Conservation (phyloP, 2,113 vertebrate species). For the Fregetta grallaria region DNA sequence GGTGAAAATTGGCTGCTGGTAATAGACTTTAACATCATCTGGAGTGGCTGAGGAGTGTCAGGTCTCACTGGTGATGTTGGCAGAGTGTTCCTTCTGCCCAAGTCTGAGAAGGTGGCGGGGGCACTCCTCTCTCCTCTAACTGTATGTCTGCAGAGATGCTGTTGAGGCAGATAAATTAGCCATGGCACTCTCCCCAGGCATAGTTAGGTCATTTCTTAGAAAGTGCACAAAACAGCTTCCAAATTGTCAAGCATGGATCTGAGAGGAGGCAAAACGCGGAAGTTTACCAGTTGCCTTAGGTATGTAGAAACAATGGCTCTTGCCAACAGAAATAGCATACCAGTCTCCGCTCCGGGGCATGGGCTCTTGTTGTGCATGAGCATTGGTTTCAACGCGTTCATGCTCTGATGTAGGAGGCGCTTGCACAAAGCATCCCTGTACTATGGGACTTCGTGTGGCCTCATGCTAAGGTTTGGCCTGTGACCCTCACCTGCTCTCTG, state of each 20-base stretch:
- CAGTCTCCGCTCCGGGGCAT: rapidly evolving
- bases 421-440: rapidly evolving
- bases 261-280: neutral
- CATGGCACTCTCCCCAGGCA: neutral
- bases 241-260: rapidly evolving
- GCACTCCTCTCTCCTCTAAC: neutral
- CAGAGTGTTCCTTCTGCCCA: neutral
- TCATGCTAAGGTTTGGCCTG: rapidly evolving
- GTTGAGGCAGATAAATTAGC: neutral
- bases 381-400: rapidly evolving
- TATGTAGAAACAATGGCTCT: rapidly evolving
- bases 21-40: rapidly evolving
- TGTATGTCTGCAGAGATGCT: neutral
- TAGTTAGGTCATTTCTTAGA: neutral
- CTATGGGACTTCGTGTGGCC: rapidly evolving
- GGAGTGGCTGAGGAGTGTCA: neutral
- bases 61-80: neutral
- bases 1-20: neutral
- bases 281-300: neutral
- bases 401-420: rapidly evolving
- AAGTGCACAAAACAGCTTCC: neutral
- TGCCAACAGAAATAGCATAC: neutral
- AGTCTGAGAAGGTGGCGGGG: neutral
- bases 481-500: neutral
- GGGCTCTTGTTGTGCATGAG: neutral